Evolutionary conservation across 2,888 invertebrate species (phyloP), one percentile per base, ranked within the genome.

Genomic region (Cataglyphis livida): DNA sequence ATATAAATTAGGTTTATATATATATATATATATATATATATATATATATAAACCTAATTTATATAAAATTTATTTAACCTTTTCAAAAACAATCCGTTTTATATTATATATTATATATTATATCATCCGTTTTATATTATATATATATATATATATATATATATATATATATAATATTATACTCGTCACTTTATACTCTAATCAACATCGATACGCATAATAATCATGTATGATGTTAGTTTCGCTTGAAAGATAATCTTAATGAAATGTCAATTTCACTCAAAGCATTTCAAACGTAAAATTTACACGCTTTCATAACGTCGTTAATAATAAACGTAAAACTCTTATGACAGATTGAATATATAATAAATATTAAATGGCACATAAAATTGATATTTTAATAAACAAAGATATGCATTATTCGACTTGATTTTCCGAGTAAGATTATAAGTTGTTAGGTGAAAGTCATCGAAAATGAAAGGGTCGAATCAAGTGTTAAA

Each of bases 401-500:
- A 79, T 79, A 71, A 79, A 78, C 57, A 59, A 71, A 44, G 71
- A 32, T 35, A 9, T 81, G n/a, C 65, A 59, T 65, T 84, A 79
- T 48, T 3, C 64, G 44, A 9, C 65, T 86, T 68, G 59, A 68
- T 57, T 85, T 82, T 82, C 32, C 41, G 73, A 51, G 79, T 85
- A 87, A 89, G 65, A 70, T 38, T 81, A 59, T 35, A 61, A 57
- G 61, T 57, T 35, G 51, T 15, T 61, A n/a, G 51, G 85, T 83
- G 89, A 89, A 89, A 89, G 89, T 82, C 81, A 84, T 84, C 38
- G 83, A 83, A 87, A 87, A 82, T 70, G 81, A 87, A 87, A 85
- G 84, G 81, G 78, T 65, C 59, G 81, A 64, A 65, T 62, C 10
- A 79, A 57, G 79, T 73, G 51, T 82, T 86, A 83, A 88, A 88